Evolutionary conservation across 2,797 vertebrate species (phyloP), one percentile per base, ranked within the genome.

Genomic region (Clamator glandarius): DNA sequence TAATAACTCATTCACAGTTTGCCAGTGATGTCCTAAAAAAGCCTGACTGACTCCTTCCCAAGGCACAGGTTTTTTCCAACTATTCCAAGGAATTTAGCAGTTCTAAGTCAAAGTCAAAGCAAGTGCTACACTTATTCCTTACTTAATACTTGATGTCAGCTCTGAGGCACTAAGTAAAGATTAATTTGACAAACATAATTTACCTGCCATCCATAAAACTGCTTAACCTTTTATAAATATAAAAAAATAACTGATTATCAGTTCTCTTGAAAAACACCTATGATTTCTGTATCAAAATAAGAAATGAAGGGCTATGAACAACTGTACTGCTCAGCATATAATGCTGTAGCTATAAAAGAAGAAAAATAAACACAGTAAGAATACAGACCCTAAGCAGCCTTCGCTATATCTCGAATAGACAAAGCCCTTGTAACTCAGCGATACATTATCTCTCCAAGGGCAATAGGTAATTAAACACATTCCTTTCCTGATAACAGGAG

Each of bases 401-500:
- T 74, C 5, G 6, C 44, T 74, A 2, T 19, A 66, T 31, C 62
- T 41, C 66, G 58, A 89, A 66, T 20, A 81, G 17, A 76, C 24
- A 69, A 90, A 89, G 58, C 35, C n/a, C 63, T 89, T 46, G 23
- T 55, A 88, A 86, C 24, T 78, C 73, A 31, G 20, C 54, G 64
- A 92, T 25, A 31, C 2, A 81, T 33, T 84, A 42, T 64, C 67
- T 66, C 46, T 78, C 77, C 55, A 28, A 35, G 11, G 52, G 77
- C 66, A 93, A 68, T 39, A 90, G 75, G 55, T 69, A 92, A 93
- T 89, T 94, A 92, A 86, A 87, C 18, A 89, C 61, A 69, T 74
- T 87, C 48, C 35, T 77, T 76, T 66, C 61, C 67, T 7, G 39
- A 20, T 33, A 85, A 68, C 6, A 48, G 12, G 2, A 67, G 19